A percentile compares a stretch with the other conserved stretches of the same genome.
Conservation (phyloP, 2,113 vertebrate genomes). For the Paracanthobrama guichenoti region DNA sequence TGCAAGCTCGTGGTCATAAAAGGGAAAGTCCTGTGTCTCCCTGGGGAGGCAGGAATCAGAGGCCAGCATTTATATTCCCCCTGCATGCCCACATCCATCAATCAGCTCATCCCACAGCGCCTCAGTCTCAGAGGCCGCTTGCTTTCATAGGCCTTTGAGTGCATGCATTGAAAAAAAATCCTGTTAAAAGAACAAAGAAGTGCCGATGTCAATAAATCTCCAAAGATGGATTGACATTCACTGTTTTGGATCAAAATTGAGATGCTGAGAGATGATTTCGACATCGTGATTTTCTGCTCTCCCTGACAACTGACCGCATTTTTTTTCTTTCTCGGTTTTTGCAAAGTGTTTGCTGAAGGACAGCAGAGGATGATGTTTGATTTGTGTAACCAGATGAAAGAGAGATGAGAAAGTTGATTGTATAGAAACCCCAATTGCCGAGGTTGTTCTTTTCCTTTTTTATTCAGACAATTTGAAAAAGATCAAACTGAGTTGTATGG, state of each 20-base stretch:
- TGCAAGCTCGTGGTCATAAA: conserved; percentile 59
- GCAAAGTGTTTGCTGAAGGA: conserved; percentile 16
- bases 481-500: too few species aligned
- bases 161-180: conserved; percentile 61
- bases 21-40: conserved; percentile 61
- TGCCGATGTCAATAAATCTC: conserved; percentile 64
- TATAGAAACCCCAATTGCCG: neutral
- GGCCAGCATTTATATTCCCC: conserved; percentile 67
- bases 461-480: neutral
- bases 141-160: conserved; percentile 61
- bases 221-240: conserved; percentile 63
- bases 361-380: neutral
- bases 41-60: conserved; percentile 66
- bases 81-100: conserved; percentile 67
- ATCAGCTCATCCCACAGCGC: conserved; percentile 64
- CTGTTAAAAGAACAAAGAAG: conserved; percentile 59
- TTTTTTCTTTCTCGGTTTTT: neutral
- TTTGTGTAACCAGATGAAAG: too few species aligned
- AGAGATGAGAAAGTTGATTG: neutral
- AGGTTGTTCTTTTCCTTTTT: neutral
- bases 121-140: conserved; percentile 57
- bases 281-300: conserved; percentile 31
- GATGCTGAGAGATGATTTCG: conserved; percentile 37
- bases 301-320: conserved; percentile 2
- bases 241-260: conserved; percentile 54